Percentiles rank a stretch among this genome's conserved stretches.
These are phyloP conservation scores for Anoplopoma fimbria DNA, from an alignment of 2,113 vertebrate genomes.

Conservation along the genomic window DNA sequence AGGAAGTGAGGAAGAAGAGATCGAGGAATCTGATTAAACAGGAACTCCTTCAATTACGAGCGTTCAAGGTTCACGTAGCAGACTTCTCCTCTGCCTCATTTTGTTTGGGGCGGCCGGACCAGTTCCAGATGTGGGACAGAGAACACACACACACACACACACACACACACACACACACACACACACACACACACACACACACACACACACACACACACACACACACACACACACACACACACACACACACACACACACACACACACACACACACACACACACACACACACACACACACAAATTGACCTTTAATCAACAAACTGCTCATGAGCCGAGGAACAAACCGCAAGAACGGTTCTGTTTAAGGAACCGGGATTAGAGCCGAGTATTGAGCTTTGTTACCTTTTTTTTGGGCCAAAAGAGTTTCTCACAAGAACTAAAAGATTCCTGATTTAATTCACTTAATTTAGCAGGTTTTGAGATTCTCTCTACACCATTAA, in stretches of 20 bases:
- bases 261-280: too few species aligned
- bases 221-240: too few species aligned
- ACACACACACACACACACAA: neutral
- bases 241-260: conserved; percentile 16
- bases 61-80: conserved; percentile 70
- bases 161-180: too few species aligned
- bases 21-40: conserved; percentile 74
- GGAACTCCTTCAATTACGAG: conserved; percentile 75
- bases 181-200: too few species aligned
- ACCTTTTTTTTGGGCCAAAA: neutral
- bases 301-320: conserved; percentile 63
- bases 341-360: neutral
- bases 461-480: too few species aligned
- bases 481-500: neutral
- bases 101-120: conserved; percentile 62
- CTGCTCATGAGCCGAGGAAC: conserved; percentile 13
- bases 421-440: neutral
- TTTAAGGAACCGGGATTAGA: neutral
- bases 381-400: neutral
- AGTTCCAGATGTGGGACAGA: conserved; percentile 75
- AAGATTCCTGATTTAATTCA: neutral
- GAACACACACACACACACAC: conserved; percentile 15
- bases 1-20: conserved; percentile 60
- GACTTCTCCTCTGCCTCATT: conserved; percentile 46
- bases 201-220: conserved; percentile 16